Evolutionary conservation across 2,797 vertebrate species (phyloP), one percentile per base, ranked within the genome.

Genomic region (Smutsia temminckii): DNA sequence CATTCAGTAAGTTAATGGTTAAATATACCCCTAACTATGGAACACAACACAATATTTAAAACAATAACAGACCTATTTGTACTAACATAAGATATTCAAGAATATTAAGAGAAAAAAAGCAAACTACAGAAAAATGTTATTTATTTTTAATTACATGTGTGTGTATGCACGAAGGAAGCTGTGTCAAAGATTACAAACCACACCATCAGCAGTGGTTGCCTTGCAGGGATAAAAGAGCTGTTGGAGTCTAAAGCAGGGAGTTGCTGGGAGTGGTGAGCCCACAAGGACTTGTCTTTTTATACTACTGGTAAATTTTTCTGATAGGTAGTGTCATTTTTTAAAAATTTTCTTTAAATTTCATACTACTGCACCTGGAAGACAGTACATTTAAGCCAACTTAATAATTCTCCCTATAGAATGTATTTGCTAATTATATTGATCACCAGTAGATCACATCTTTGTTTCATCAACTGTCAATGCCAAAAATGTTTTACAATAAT

Each of bases 401-500:
- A 46, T 69, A 74, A 92, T 90, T 84, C 8, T 92, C 72, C 13
- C 71, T 92, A 55, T 4, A 77, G 46, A 83, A 88, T 25, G 25
- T 34, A 78, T 21, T 85, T 96, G 57, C 17, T 94, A 78, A 97
- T 93, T 93, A 61, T 32, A 83, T 6, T 37, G 51, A 89, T 78
- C 72, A 96, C 53, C 23, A 84, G 68, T 34, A 95, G 53, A 89
- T 72, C 18, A 49, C 8, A 96, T 32, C 40, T 94, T 93, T 95
- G 81, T 90, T 95, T 92, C 17, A 92, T 32, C 72, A 92, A 94
- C 6, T 90, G 53, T 89, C 88, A 90, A 78, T n/a, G 80, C n/a
- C 51, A 63, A n/a, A 46, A 91, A 85, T 64, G n/a, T 3, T 78
- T 63, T 49, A 85, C 17, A 79, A 66, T 14, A 79, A 66, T 14